Conservation (phyloP, 1,140 invertebrate species). For the Cherax destructor region DNA sequence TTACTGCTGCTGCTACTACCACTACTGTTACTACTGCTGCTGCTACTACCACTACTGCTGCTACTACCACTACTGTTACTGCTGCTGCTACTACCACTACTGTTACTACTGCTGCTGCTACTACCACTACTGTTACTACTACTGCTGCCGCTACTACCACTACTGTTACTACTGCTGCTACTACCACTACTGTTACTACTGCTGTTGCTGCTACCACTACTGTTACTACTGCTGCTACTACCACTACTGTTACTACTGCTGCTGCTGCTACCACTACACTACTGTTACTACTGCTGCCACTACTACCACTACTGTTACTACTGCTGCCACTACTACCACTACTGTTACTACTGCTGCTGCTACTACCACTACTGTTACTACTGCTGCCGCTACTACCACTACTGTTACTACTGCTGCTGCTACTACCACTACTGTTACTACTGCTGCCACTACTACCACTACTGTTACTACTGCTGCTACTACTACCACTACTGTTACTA, state of each 20-base stretch:
- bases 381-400: no score
- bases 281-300: constrained; percentile 8
- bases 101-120: constrained; percentile 9
- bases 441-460: no score
- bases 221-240: constrained; percentile 9
- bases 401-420: no score
- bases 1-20: constrained; percentile 9
- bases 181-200: neutral
- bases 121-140: constrained; percentile 8
- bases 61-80: constrained; percentile 8
- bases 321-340: constrained; percentile 8
- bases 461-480: neutral
- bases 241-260: constrained; percentile 8
- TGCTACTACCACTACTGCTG: constrained; percentile 5
- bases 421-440: no score
- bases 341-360: constrained; percentile 8
- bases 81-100: no score
- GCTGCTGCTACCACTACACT: neutral
- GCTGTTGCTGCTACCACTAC: constrained; percentile 8
- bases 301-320: constrained; percentile 10
- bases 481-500: no score
- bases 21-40: neutral
- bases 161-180: no score
- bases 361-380: no score
- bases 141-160: constrained; percentile 2